Conservation (phyloP, 1,140 invertebrate genomes). For the Caenorhabditis remanei region DNA sequence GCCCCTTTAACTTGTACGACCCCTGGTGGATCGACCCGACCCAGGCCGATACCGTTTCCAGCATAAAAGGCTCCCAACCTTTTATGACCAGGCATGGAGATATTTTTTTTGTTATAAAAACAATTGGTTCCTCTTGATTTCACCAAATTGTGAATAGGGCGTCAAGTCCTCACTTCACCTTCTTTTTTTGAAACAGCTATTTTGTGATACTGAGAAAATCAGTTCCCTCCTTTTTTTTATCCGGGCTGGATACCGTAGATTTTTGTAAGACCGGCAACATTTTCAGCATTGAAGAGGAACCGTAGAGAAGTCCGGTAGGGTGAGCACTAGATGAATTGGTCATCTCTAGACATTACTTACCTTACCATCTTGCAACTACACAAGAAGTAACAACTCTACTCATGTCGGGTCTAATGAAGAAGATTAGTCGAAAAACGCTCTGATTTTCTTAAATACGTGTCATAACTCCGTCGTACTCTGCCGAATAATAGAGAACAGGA, state of each 20-base stretch:
- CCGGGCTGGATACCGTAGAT: not conserved
- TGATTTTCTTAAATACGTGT: not conserved
- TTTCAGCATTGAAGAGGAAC: too few species aligned
- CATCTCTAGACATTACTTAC: too few species aligned
- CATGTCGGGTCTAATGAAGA: not conserved
- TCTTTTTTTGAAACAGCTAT: conserved; percentile 14
- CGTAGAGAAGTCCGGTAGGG: too few species aligned
- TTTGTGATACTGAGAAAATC: not conserved
- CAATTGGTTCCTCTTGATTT: not conserved
- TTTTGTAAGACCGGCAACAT: too few species aligned
- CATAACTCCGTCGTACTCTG: not conserved
- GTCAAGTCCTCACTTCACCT: not conserved
- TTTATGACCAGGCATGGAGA: not conserved
- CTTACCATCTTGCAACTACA: too few species aligned
- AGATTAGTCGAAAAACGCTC: not conserved
- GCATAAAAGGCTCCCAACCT: conserved; percentile 7
- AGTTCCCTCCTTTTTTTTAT: not conserved
- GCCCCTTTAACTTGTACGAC: not conserved
- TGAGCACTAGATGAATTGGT: too few species aligned
- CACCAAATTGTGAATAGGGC: not conserved
- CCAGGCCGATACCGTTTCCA: not conserved
- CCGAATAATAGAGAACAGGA: not conserved
- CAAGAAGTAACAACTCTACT: too few species aligned
- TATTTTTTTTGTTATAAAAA: not conserved
- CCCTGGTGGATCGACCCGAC: not conserved